Evolutionary conservation across 2,888 invertebrate genomes (phyloP).

Genomic region (Noctua pronuba): DNA sequence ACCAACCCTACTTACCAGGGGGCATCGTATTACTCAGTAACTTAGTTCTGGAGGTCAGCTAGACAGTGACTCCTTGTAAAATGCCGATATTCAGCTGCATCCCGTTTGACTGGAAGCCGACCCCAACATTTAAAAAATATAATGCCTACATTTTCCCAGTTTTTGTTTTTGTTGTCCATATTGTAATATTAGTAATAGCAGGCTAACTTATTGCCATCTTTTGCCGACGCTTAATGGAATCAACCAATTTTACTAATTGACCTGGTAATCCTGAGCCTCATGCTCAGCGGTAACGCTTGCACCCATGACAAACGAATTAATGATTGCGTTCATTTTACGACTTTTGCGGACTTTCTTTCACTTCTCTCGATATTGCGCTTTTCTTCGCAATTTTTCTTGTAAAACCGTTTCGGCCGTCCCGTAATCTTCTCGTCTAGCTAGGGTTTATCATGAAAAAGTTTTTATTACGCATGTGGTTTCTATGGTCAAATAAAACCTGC

Average conservation of each 20-base stretch:
- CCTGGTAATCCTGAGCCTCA: neutral
- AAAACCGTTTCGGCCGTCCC: neutral
- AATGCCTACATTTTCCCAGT: neutral
- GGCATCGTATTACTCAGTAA: too few species aligned
- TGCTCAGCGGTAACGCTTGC: neutral
- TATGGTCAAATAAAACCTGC: neutral
- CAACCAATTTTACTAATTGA: too few species aligned
- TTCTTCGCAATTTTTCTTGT: neutral
- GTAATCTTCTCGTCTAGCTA: neutral
- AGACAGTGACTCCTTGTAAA: neutral
- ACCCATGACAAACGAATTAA: neutral
- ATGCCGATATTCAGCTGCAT: neutral
- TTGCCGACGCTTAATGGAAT: neutral
- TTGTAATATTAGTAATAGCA: neutral
- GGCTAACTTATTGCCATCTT: neutral
- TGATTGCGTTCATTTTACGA: neutral
- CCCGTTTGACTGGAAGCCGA: neutral
- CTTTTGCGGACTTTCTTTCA: neutral
- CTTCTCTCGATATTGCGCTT: neutral
- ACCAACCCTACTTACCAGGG: neutral
- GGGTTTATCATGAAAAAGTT: neutral
- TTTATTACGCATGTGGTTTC: neutral
- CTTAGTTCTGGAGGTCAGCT: neutral
- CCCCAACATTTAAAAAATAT: neutral
- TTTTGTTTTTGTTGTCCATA: neutral